These are phyloP conservation scores for Oryzias javanicus DNA, from an alignment of 2,113 vertebrate genomes.

Conservation along the genomic window DNA sequence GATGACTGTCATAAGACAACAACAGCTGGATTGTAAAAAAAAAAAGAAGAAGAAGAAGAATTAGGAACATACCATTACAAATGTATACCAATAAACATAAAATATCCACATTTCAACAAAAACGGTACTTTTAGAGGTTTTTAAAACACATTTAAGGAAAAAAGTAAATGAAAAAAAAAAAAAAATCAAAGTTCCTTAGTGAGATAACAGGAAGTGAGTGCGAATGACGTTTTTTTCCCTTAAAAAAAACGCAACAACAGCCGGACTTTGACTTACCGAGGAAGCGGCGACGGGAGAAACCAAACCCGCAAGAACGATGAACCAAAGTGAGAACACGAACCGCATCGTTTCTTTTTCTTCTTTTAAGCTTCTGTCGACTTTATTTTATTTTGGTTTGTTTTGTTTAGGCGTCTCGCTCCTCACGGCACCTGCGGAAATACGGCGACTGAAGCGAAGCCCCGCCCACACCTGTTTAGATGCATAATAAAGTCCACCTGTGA, in stretches of 20 bases:
- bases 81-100: no score
- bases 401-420: neutral
- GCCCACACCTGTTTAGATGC: neutral
- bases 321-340: neutral
- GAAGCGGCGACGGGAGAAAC: rapidly evolving
- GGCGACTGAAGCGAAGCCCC: neutral
- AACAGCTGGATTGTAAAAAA: no score
- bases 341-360: constrained; percentile 26
- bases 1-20: no score
- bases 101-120: no score
- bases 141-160: no score
- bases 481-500: no score
- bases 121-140: no score
- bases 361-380: neutral
- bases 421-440: neutral
- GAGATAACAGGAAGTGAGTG: constrained; percentile 25
- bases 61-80: no score
- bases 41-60: no score
- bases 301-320: neutral
- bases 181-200: no score
- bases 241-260: neutral
- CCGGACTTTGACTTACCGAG: constrained; percentile 32
- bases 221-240: neutral
- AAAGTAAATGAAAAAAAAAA: no score
- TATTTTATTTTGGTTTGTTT: no score